Base-by-base conservation (phyloP, 2,113 vertebrate species). In the Coryphaenoides rupestris region DNA sequence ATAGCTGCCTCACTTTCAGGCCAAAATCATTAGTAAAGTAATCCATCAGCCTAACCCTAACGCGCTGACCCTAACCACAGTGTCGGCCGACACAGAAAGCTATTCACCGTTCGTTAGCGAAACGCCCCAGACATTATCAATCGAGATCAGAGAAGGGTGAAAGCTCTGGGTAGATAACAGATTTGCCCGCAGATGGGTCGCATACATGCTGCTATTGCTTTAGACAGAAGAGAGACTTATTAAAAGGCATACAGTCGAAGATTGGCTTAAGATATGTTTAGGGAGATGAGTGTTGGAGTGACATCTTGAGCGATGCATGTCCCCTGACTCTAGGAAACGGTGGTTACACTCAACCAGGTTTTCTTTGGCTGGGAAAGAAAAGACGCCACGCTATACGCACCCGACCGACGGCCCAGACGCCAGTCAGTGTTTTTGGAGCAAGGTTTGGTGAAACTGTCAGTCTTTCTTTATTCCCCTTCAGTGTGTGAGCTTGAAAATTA, bases 21-120 rank as follows among this genome's bases (percentile, higher is more conserved):
- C 82, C 87, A 89, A 86, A 89, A 89, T 86, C 87, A 89, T 88
- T 87, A 88, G 86, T 84, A 80, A 82, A 85, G 85, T 80, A 84
- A 88, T 87, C 87, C 86, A 81, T 85, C 83, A 88, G 76, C 66
- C 80, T 66, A 70, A 81, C 72, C 72, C 77, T 68, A 61, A 83
- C 75, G 79, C 71, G 52, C 69, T 81, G 83, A 87, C 87, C 85
- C 78, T 76, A 75, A 84, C 83, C 86, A 76, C 82, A 81, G 50
- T 75, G 82, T 83, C 77, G 73, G 77, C 81, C 73, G 72, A 63
- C 64, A 84, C 77, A 83, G 77, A 84, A 65, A 66, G 75, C 75
- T 26, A 68, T 79, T 83, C 77, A 79, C 68, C 45, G 62, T 63
- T 77, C 66, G 47, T 50, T 16, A 73, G 49, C 33, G 62, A 50